Evolutionary conservation across 2,888 invertebrate species (phyloP).

Genomic region (Hybos culiciformis): DNA sequence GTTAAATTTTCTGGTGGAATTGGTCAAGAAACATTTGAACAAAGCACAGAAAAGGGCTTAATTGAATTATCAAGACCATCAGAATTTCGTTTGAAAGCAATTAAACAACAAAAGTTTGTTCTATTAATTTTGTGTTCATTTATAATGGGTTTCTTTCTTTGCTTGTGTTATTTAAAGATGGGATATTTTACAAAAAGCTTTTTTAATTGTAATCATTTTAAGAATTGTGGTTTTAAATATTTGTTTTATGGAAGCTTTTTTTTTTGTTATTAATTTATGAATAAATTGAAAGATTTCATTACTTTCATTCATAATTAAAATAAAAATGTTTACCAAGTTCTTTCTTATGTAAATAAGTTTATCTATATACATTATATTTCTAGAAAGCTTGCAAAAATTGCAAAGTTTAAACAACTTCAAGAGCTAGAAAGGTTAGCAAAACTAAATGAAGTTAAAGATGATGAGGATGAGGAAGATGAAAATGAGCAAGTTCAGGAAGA

Average conservation of each 20-base stretch:
- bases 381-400: background rate
- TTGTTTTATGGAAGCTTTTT: no score
- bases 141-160: background rate
- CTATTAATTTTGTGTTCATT: background rate
- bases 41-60: slow-evolving; percentile 22
- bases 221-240: no score
- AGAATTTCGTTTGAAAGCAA: slow-evolving; percentile 33
- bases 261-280: no score
- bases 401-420: no score
- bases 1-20: background rate
- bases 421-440: background rate
- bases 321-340: no score
- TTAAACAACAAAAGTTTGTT: slow-evolving; percentile 29
- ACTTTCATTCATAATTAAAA: background rate
- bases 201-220: background rate
- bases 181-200: background rate
- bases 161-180: background rate
- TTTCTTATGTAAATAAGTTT: no score
- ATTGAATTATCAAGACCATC: slow-evolving; percentile 34
- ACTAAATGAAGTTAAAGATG: slow-evolving; percentile 1
- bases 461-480: slow-evolving; percentile 7
- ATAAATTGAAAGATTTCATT: no score
- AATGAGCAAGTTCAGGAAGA: slow-evolving; percentile 9
- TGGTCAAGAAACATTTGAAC: slow-evolving; percentile 7
- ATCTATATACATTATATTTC: no score